These are phyloP conservation scores for Sebastes kiyomatsui DNA, from an alignment of 2,797 vertebrate species.

Conservation along the genomic window DNA sequence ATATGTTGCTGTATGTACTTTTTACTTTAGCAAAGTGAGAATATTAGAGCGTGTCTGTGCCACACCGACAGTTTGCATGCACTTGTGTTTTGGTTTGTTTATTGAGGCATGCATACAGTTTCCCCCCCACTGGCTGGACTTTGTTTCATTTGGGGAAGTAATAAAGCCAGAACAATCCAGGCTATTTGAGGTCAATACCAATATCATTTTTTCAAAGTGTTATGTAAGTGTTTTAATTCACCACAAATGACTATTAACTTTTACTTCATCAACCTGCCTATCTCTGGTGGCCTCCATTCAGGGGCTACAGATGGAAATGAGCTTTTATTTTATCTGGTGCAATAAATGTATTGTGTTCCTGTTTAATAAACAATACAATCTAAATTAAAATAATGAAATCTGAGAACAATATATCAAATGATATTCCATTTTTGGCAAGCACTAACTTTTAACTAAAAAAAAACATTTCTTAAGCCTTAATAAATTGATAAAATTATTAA, in stretches of 20 bases:
- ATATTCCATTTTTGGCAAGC: background rate
- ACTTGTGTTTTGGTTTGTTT: background rate
- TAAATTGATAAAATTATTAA: no score
- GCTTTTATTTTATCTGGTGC: background rate
- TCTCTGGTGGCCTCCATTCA: background rate
- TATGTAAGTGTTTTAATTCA: background rate
- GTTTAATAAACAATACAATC: background rate
- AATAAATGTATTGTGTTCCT: background rate
- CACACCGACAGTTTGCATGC: background rate
- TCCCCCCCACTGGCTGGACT: background rate
- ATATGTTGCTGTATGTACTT: conserved; percentile 7
- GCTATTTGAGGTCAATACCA: background rate
- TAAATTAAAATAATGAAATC: background rate
- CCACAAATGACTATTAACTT: background rate
- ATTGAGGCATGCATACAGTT: background rate
- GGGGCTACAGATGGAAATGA: background rate
- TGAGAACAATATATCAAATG: background rate
- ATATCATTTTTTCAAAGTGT: background rate
- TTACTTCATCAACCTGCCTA: background rate
- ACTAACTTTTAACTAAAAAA: no score
- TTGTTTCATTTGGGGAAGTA: background rate
- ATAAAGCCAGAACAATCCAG: background rate
- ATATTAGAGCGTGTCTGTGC: background rate
- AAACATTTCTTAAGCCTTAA: no score
- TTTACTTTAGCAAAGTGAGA: background rate